Evolutionary conservation across 2,888 invertebrate species (phyloP), one percentile per base, ranked within the genome.

Genomic region (Plebejus argus): DNA sequence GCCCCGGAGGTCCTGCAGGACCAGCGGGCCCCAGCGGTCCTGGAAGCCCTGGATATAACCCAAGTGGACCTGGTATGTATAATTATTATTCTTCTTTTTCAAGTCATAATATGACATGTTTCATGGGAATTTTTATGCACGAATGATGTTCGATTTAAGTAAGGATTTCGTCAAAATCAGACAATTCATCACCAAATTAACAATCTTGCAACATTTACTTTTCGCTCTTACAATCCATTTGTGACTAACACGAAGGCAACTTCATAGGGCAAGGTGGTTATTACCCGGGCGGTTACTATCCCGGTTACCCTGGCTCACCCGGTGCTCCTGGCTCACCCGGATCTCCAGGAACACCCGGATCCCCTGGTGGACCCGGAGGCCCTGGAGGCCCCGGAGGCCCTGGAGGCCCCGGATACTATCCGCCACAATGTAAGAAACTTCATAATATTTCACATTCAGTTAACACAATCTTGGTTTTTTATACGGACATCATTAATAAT

Each of bases 291-390:
- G 20, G 53, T 7, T 28, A 74, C 28, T 39, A 72, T 6, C 83
- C 85, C 58, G 83, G 77, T 28, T 66, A 76, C 75, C 75, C 72
- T 86, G 58, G 94, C 95, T 83, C 93, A 94, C 89, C 79, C 93
- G 76, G 85, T 70, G 4, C 15, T 39, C 80, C 84, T 15, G 84
- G 84, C 10, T 72, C 82, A 80, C 82, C 82, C 5, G 80, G 79
- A 23, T 66, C 56, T 18, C 74, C 85, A 12, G 85, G 85, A 6
- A 78, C 79, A 18, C 35, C 70, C 35, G 70, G 70, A 7, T 8
- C 18, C 7, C 72, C 79, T 1, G 80, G 82, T n/a, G 82, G 81
- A 39, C n/a, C 56, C 75, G 18, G 79, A 79, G 33, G 79, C 79
- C 70, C 70, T 18, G 20, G 53, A 79, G 0, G 76, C 3, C n/a